phyloP scores from a whole-genome alignment of 2,113 vertebrate genomes.

The Prinia subflava region DNA sequence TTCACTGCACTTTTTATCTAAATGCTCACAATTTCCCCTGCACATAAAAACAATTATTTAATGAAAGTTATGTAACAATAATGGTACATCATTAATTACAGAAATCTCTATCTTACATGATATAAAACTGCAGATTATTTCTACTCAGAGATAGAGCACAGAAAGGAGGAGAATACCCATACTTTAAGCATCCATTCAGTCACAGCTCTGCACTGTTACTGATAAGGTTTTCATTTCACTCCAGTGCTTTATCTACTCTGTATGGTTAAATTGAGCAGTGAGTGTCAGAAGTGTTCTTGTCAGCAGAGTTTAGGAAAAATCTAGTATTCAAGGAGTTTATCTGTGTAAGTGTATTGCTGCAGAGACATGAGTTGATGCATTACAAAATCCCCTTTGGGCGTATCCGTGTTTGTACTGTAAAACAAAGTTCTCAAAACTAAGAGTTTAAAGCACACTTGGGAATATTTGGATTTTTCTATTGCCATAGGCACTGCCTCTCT shows the following conservation, averaged over 20 bases:
- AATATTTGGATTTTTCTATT: not conserved
- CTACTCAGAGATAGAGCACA: not conserved
- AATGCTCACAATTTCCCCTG: not conserved
- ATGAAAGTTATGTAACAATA: not conserved
- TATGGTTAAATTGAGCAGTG: not conserved
- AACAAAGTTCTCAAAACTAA: slow-evolving; percentile 1
- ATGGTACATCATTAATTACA: not conserved
- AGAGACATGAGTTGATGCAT: not conserved
- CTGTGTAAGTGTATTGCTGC: not conserved
- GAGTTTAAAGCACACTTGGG: not conserved
- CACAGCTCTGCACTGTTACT: not conserved
- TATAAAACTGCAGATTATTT: not conserved
- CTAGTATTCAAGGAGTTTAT: not conserved
- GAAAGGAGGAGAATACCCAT: not conserved
- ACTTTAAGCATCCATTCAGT: not conserved
- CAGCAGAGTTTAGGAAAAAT: not conserved
- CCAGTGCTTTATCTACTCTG: not conserved
- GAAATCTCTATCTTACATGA: not conserved
- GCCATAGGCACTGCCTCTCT: not conserved
- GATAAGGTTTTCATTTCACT: not conserved
- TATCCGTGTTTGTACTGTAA: not conserved
- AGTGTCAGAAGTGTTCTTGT: not conserved
- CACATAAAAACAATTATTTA: not conserved
- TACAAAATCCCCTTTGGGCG: not conserved
- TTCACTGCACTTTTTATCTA: not conserved